Conservation (phyloP, 2,113 vertebrate species). For the Cinclus mexicanus region DNA sequence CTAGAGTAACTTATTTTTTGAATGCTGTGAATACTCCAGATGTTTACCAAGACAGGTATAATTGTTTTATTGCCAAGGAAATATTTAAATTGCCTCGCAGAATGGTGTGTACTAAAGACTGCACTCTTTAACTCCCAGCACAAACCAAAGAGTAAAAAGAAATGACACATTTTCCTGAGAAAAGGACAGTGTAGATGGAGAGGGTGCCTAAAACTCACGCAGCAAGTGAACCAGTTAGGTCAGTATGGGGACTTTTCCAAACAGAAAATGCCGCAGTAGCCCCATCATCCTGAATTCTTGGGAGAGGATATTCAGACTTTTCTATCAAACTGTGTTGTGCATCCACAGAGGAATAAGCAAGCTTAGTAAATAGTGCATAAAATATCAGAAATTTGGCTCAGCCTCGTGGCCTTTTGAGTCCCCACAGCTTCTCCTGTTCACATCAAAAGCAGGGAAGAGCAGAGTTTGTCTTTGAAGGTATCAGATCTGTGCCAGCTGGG, state of each 20-base stretch:
- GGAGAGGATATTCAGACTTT: neutral
- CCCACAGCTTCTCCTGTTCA: neutral
- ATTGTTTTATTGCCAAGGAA: neutral
- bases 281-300: neutral
- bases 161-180: neutral
- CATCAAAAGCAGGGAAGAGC: neutral
- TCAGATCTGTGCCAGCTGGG: neutral
- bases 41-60: neutral
- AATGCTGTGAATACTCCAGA: neutral
- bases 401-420: neutral
- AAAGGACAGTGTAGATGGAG: neutral
- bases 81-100: slow-evolving; percentile 4
- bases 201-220: neutral
- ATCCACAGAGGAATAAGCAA: neutral
- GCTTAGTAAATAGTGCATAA: slow-evolving; percentile 32
- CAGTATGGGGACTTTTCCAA: neutral
- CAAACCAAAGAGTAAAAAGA: neutral
- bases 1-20: neutral
- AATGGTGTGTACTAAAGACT: neutral
- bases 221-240: neutral
- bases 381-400: slow-evolving; percentile 22
- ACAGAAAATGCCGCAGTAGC: neutral
- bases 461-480: neutral
- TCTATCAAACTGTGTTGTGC: neutral
- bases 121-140: neutral